Evolutionary conservation across 2,888 invertebrate genomes (phyloP).

Genomic region (Xylocampa areola): DNA sequence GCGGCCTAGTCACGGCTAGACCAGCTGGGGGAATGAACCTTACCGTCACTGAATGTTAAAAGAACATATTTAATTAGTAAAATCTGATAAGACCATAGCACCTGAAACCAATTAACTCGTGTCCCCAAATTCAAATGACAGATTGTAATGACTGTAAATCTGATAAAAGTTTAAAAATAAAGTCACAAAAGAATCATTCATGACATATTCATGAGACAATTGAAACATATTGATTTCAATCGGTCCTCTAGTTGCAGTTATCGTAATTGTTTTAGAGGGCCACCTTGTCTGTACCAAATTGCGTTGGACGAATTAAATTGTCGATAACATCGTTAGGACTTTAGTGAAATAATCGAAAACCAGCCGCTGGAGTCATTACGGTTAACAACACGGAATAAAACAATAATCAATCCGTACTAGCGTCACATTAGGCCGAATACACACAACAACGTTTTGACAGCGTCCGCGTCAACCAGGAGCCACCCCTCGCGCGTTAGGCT

Average conservation of each 20-base stretch:
- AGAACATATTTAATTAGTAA: slow-evolving; percentile 63
- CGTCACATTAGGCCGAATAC: slow-evolving; percentile 81
- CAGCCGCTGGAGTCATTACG: slow-evolving; percentile 66
- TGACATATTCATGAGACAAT: slow-evolving; percentile 52
- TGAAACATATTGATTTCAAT: slow-evolving; percentile 54
- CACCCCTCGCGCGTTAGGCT: slow-evolving; percentile 86
- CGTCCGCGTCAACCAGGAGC: slow-evolving; percentile 84
- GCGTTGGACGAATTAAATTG: slow-evolving; percentile 42
- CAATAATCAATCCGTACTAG: slow-evolving; percentile 83
- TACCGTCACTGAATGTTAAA: slow-evolving; percentile 57
- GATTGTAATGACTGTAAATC: slow-evolving; percentile 51
- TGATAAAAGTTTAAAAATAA: slow-evolving; percentile 50
- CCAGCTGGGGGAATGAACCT: slow-evolving; percentile 68
- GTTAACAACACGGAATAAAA: slow-evolving; percentile 76
- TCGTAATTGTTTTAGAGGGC: slow-evolving; percentile 53
- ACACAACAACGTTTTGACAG: slow-evolving; percentile 87
- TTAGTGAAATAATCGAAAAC: slow-evolving; percentile 62
- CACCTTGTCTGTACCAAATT: slow-evolving; percentile 41
- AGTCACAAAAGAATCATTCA: slow-evolving; percentile 46
- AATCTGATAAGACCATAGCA: slow-evolving; percentile 45
- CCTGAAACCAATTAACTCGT: slow-evolving; percentile 43
- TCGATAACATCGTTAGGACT: slow-evolving; percentile 48
- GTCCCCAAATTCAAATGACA: slow-evolving; percentile 45
- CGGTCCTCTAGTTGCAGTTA: slow-evolving; percentile 45
- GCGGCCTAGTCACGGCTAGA: slow-evolving; percentile 65